A percentile compares a stretch with the other conserved stretches of the same genome.
Evolutionary conservation across 2,113 vertebrate species (phyloP).

Genomic region (Onychostoma macrolepis): DNA sequence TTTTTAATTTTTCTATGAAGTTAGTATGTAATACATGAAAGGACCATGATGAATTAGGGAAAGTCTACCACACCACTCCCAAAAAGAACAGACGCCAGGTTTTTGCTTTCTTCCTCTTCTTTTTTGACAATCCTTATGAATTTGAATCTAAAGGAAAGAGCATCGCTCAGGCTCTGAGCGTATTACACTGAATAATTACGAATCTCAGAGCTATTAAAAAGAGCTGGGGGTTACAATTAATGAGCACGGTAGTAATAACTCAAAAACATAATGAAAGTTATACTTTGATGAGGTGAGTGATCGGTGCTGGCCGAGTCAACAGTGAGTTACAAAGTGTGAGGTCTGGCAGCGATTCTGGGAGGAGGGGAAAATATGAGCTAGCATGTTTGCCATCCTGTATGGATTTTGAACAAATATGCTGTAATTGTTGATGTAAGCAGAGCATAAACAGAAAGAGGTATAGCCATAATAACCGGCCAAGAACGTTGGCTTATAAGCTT

Average conservation of each 20-base stretch:
- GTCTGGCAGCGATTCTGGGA: conserved; percentile 52
- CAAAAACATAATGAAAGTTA: conserved; percentile 29
- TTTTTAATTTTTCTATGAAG: conserved; percentile 61
- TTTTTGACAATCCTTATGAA: conserved; percentile 4
- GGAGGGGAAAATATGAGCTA: conserved; percentile 55
- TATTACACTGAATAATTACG: neutral
- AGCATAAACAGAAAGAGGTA: conserved; percentile 66
- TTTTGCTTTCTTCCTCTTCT: conserved; percentile 16
- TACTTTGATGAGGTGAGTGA: conserved; percentile 38
- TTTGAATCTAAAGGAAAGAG: conserved; percentile 4
- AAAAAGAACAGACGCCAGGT: conserved; percentile 26
- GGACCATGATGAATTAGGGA: conserved; percentile 62
- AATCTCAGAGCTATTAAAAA: conserved; percentile 11
- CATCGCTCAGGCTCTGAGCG: neutral
- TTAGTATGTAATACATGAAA: conserved; percentile 71
- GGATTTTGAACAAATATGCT: conserved; percentile 59
- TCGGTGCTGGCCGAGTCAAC: conserved; percentile 22
- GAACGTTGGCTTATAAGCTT: conserved; percentile 48
- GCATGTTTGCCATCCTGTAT: conserved; percentile 55
- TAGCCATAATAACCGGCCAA: conserved; percentile 60
- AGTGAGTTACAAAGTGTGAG: conserved; percentile 54
- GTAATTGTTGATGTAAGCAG: conserved; percentile 65
- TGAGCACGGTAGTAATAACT: conserved; percentile 26
- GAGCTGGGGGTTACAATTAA: conserved; percentile 19
- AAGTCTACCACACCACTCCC: conserved; percentile 34